phyloP scores from a whole-genome alignment of 2,113 vertebrate species.

The Mormyrus lacerda region DNA sequence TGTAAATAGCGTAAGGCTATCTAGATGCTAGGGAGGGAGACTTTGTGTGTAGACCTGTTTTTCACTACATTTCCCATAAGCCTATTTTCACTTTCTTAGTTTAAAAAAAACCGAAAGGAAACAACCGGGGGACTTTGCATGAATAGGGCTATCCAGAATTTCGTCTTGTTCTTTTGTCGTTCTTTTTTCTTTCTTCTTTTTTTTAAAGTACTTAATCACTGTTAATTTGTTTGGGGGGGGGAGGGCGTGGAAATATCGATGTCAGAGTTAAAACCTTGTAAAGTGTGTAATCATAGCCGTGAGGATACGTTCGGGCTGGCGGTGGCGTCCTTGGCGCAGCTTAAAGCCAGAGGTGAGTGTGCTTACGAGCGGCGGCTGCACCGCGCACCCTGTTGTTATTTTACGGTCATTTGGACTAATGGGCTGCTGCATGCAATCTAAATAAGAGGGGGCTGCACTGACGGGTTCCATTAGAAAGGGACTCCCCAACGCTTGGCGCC shows the following conservation, averaged over 20 bases:
- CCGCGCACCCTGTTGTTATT: neutral
- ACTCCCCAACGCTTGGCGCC: neutral
- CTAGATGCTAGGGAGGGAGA: too few species aligned
- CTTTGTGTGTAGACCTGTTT: neutral
- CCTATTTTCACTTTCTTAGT: neutral
- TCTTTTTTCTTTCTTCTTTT: neutral
- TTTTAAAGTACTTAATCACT: neutral
- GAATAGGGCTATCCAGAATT: neutral
- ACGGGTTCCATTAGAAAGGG: neutral
- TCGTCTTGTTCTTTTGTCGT: neutral
- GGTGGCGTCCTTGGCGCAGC: constrained; percentile 48
- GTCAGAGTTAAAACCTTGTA: constrained; percentile 54
- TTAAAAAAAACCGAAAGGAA: neutral
- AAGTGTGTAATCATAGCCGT: constrained; percentile 55
- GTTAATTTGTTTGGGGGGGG: neutral
- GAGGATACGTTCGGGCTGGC: constrained; percentile 50
- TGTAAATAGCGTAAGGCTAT: neutral
- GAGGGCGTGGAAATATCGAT: constrained; percentile 28
- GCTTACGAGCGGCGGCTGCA: neutral
- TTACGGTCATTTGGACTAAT: neutral
- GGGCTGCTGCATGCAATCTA: neutral
- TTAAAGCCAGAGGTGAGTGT: constrained; percentile 56
- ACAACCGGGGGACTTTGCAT: neutral
- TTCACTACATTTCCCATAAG: constrained; percentile 37
- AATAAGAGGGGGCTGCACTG: neutral